Evolutionary conservation across 2,888 invertebrate species (phyloP), one percentile per base, ranked within the genome.

Genomic region (Agrochola macilenta): DNA sequence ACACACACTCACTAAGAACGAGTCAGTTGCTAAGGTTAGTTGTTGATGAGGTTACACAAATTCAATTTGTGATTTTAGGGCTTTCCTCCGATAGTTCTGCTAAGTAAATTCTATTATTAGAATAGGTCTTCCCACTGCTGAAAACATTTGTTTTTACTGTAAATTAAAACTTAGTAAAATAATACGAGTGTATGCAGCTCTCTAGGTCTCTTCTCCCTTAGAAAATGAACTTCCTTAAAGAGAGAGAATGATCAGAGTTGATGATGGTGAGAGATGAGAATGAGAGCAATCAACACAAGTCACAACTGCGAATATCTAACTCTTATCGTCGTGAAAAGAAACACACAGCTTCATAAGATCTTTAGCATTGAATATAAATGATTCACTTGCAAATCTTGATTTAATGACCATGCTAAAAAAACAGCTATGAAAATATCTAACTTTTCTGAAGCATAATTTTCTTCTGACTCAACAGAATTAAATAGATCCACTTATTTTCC

Each of bases 381-480:
- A 23, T 20, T 30, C 8, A 54, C 35, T 79, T 30, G 39, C 46
- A 54, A 82, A 83, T 78, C 23, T 35, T 52, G 14, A 30, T 70
- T 79, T 79, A 58, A 43, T 68, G 26, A 52, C 26, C 23, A 26
- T 14, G 30, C 52, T 65, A 72, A 49, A 61, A n/a, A 79, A 64
- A 69, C 12, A 17, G 26, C 54, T 30, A 63, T 66, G 20, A 86
- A 82, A 78, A 49, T 77, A 26, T 57, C 8, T 9, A 73, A 68
- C 49, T 64, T 49, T 61, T 52, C 60, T 71, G 70, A 35, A 71
- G n/a, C 43, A 30, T 61, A 78, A 78, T 57, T 78, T 83, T 65
- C 54, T 52, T 77, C 52, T 20, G 61, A 61, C 70, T 74, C 68
- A 68, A 68, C 87, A 52, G 23, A 78, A 83, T 79, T 70, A 83